Percentiles rank a stretch among this genome's conserved stretches.
These are phyloP conservation scores for Neogobius melanostomus DNA, from an alignment of 2,113 vertebrate species.

Conservation along the genomic window DNA sequence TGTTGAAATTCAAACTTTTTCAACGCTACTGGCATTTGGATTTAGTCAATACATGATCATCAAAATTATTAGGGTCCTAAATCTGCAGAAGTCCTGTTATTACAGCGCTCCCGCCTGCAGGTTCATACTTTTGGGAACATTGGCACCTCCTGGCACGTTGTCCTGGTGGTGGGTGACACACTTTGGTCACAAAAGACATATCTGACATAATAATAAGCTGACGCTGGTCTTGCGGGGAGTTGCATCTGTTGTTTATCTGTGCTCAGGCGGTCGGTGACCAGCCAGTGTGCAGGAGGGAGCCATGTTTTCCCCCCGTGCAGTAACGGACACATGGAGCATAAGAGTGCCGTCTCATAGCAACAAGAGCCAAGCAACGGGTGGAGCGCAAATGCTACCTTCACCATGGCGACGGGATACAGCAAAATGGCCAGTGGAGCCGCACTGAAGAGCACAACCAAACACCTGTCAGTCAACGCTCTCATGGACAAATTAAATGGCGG, in stretches of 20 bases:
- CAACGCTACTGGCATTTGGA: too few species aligned
- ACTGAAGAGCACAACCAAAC: slow-evolving; percentile 17
- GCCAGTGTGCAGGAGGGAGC: slow-evolving; percentile 31
- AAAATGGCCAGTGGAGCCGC: slow-evolving; percentile 34
- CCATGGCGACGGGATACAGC: slow-evolving; percentile 58
- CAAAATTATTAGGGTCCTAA: too few species aligned
- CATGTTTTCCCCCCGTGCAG: slow-evolving; percentile 30
- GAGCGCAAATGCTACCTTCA: slow-evolving; percentile 40
- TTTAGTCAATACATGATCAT: too few species aligned
- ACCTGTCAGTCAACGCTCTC: slow-evolving; percentile 8
- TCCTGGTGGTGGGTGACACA: too few species aligned
- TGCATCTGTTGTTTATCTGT: background rate
- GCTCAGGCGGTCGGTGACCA: slow-evolving; percentile 15
- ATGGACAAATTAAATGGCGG: too few species aligned
- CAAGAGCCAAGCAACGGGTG: slow-evolving; percentile 16
- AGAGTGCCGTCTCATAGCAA: slow-evolving; percentile 51
- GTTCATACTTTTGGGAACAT: background rate
- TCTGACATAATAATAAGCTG: background rate
- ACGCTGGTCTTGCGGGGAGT: background rate
- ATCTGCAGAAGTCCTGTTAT: too few species aligned
- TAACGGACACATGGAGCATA: slow-evolving; percentile 34
- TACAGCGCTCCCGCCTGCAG: too few species aligned
- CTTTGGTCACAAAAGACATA: background rate
- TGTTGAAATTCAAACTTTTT: too few species aligned
- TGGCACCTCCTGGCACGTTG: background rate